Percentiles rank a stretch among this genome's conserved stretches.
Evolutionary conservation across 2,113 vertebrate species (phyloP).

Genomic region (Hippoglossus stenolepis): DNA sequence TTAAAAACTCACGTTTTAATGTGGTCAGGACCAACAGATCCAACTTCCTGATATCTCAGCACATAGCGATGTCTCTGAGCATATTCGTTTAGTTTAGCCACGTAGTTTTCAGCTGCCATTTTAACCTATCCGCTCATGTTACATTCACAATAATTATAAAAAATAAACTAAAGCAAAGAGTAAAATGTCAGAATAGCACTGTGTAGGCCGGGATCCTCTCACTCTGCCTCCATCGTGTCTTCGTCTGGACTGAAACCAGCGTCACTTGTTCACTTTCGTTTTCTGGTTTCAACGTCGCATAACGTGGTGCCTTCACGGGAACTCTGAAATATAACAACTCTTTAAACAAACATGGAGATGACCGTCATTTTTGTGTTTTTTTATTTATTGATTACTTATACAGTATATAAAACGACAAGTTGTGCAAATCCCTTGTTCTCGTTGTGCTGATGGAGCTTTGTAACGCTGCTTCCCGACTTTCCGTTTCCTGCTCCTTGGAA

Average conservation of each 20-base stretch:
- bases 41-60: conserved; percentile 60
- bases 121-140: not conserved
- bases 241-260: not conserved
- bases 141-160: no score
- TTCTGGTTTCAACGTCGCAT: conserved; percentile 32
- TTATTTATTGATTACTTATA: no score
- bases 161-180: no score
- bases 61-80: not conserved
- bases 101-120: conserved; percentile 69
- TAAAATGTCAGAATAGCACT: not conserved
- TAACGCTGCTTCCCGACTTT: conserved; percentile 89
- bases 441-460: conserved; percentile 86
- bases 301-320: not conserved
- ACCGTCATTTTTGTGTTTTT: no score
- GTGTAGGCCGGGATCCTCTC: no score
- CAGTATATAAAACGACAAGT: no score
- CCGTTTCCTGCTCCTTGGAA: conserved; percentile 89
- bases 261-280: conserved; percentile 41
- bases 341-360: not conserved
- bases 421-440: conserved; percentile 95
- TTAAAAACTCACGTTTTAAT: conserved; percentile 70
- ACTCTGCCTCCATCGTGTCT: not conserved
- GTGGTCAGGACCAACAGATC: conserved; percentile 67
- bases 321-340: not conserved
- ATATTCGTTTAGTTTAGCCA: conserved; percentile 65